These are phyloP conservation scores for Ginglymostoma cirratum DNA, from an alignment of 2,113 vertebrate genomes.

Conservation along the genomic window DNA sequence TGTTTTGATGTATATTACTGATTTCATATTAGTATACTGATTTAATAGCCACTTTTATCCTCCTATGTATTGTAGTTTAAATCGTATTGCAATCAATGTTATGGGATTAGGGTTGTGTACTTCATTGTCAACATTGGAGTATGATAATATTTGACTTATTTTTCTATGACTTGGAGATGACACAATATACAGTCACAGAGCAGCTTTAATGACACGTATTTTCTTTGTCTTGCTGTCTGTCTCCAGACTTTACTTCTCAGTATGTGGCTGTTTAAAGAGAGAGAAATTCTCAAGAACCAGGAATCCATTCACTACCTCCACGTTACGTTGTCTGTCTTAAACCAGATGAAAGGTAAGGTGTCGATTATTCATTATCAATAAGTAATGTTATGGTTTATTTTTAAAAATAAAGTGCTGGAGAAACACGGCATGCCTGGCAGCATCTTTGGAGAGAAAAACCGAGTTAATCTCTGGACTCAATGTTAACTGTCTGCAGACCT, in stretches of 20 bases:
- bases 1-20: not conserved
- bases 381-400: not conserved
- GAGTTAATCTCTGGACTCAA: no score
- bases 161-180: not conserved
- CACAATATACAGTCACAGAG: not conserved
- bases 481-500: no score
- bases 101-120: not conserved
- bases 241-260: constrained; percentile 76
- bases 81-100: not conserved
- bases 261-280: constrained; percentile 87
- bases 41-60: not conserved
- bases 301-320: constrained; percentile 68
- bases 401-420: not conserved
- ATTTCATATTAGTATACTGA: not conserved
- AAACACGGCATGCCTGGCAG: no score
- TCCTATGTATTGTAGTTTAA: not conserved
- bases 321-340: constrained; percentile 69
- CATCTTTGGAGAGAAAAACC: no score
- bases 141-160: not conserved
- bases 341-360: constrained; percentile 78
- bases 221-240: not conserved
- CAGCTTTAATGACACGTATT: not conserved
- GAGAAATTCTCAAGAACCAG: constrained; percentile 68
- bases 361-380: not conserved
- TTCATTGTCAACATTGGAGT: not conserved